Evolutionary conservation across 2,888 invertebrate genomes (phyloP).

Genomic region (Pteria penguin): DNA sequence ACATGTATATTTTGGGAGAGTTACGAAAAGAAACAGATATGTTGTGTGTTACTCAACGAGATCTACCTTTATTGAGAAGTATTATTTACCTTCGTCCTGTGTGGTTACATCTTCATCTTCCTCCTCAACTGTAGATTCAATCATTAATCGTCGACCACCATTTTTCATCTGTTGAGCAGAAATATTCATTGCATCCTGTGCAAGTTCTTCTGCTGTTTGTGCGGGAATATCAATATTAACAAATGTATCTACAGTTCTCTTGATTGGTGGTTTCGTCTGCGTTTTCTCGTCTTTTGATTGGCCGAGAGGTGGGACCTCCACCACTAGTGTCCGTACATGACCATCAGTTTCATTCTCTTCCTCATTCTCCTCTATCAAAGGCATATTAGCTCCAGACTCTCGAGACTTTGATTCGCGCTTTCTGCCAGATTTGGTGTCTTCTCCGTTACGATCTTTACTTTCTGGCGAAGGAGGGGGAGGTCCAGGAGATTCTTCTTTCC

Average conservation of each 20-base stretch:
- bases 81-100: constrained; percentile 27
- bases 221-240: constrained; percentile 71
- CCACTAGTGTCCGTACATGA: constrained; percentile 52
- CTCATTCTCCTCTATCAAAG: constrained; percentile 58
- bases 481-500: constrained; percentile 65
- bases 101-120: constrained; percentile 40
- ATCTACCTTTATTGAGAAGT: no score
- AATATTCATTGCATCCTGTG: constrained; percentile 3
- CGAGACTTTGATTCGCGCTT: constrained; percentile 45
- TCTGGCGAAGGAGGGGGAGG: constrained; percentile 76
- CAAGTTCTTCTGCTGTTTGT: constrained; percentile 2
- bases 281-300: constrained; percentile 21
- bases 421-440: constrained; percentile 35
- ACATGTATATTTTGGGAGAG: no score
- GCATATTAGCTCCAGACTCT: constrained; percentile 59
- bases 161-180: background rate
- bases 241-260: constrained; percentile 64
- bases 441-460: constrained; percentile 51
- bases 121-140: constrained; percentile 51
- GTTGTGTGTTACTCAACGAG: no score
- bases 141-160: constrained; percentile 14
- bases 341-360: constrained; percentile 49
- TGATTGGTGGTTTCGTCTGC: constrained; percentile 22
- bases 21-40: no score
- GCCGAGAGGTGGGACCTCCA: constrained; percentile 57